Conservation (phyloP, 2,113 vertebrate species). For the Rhea americana region DNA sequence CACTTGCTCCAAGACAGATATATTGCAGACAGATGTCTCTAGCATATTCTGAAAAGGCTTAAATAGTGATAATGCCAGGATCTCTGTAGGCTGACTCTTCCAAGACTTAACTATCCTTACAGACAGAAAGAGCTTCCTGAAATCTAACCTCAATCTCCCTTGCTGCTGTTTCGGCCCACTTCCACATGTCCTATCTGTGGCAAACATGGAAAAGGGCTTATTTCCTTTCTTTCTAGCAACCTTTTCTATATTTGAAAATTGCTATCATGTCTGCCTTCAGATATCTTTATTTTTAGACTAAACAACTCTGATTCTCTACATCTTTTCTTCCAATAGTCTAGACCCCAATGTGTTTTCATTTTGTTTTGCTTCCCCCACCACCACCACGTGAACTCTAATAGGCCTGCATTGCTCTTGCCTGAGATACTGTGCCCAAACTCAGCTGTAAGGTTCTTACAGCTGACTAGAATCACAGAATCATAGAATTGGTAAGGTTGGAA, state of each 20-base stretch:
- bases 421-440: accelerated
- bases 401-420: not conserved
- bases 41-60: not conserved
- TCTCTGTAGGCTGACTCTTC: not conserved
- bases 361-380: not conserved
- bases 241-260: conserved; percentile 29
- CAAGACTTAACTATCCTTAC: not conserved
- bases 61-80: not conserved
- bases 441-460: accelerated
- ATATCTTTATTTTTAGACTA: conserved; percentile 56
- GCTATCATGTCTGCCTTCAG: not conserved
- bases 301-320: conserved; percentile 14
- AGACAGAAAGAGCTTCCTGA: not conserved
- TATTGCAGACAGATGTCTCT: not conserved
- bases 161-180: not conserved
- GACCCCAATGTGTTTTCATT: not conserved
- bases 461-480: too few relatives aligned
- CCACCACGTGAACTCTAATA: conserved; percentile 14
- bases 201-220: conserved; percentile 1
- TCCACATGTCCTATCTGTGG: not conserved
- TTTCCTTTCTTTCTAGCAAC: conserved; percentile 36
- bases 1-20: not conserved
- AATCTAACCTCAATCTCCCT: conserved; percentile 15
- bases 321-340: not conserved
- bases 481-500: too few relatives aligned